A percentile compares a stretch with the other conserved stretches of the same genome.
Evolutionary conservation across 2,113 vertebrate genomes (phyloP).

Genomic region (Platichthys flesus): DNA sequence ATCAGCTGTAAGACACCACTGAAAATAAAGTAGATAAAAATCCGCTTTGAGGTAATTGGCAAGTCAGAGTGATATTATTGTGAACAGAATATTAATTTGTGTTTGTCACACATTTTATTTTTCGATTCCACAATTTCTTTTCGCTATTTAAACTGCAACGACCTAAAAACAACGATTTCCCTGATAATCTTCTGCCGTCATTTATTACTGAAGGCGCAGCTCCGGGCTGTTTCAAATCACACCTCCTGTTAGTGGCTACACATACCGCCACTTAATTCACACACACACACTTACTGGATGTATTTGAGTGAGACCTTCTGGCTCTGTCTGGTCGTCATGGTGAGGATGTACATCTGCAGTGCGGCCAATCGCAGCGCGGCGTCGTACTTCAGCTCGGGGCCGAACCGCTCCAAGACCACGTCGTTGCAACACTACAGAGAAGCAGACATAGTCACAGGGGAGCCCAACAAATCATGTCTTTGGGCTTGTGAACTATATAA

Average conservation of each 20-base stretch:
- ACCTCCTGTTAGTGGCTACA: background rate
- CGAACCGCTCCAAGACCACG: slow-evolving; percentile 93
- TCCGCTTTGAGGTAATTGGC: too few relatives aligned
- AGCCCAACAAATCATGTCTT: background rate
- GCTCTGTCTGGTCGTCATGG: slow-evolving; percentile 92
- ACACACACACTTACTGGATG: slow-evolving; percentile 90
- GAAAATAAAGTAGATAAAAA: too few relatives aligned
- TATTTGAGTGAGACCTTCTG: slow-evolving; percentile 98
- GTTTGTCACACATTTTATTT: too few relatives aligned
- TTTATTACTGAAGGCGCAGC: slow-evolving; percentile 4
- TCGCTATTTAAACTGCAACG: too few relatives aligned
- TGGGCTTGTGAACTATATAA: background rate
- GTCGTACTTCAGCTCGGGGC: slow-evolving; percentile 94
- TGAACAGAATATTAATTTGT: too few relatives aligned
- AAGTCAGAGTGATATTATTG: too few relatives aligned
- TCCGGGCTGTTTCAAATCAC: slow-evolving; percentile 11
- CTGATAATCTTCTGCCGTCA: background rate
- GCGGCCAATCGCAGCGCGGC: slow-evolving; percentile 92
- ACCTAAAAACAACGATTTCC: too few relatives aligned
- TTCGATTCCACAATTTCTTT: too few relatives aligned
- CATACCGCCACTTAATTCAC: background rate
- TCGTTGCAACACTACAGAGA: slow-evolving; percentile 91
- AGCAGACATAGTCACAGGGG: slow-evolving; percentile 4
- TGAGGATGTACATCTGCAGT: slow-evolving; percentile 96
- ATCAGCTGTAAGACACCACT: too few relatives aligned